Evolutionary conservation across 1,140 invertebrate genomes (phyloP).

Genomic region (Xylocopa sonorina): DNA sequence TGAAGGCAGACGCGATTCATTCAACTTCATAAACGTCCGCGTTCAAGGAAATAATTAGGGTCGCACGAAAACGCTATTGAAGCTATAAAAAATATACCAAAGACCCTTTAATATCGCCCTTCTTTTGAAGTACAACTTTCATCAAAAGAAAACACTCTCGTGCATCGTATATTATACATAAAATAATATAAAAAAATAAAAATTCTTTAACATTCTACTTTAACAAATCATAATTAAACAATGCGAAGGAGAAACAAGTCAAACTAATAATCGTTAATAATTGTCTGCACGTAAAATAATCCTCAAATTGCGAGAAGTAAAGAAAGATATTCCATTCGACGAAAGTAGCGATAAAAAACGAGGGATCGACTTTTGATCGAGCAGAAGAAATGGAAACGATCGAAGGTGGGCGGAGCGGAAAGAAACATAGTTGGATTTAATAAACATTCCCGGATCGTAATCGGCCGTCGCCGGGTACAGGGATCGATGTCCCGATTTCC

Average conservation of each 20-base stretch:
- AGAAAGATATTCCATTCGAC: neutral
- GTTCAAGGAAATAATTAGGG: conserved; percentile 5
- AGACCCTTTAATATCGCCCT: neutral
- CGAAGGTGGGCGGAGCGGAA: conserved; percentile 8
- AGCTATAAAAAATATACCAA: neutral
- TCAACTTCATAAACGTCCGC: conserved; percentile 2
- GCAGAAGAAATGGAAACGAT: conserved; percentile 29
- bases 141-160: neutral
- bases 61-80: neutral
- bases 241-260: too few species aligned
- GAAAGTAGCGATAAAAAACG: neutral
- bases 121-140: neutral
- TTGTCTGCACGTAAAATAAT: neutral
- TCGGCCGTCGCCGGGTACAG: conserved; percentile 56
- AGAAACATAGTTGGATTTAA: conserved; percentile 67
- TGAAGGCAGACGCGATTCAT: conserved; percentile 17
- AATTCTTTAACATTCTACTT: too few species aligned
- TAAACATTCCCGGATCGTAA: conserved; percentile 67
- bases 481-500: conserved; percentile 60
- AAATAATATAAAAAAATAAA: too few species aligned
- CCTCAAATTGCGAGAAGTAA: neutral
- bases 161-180: too few species aligned
- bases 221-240: too few species aligned
- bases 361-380: conserved; percentile 35
- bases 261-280: too few species aligned